Percentiles rank a stretch among this genome's conserved stretches.
Conservation (phyloP, 2,797 vertebrate species). For the Momotus momota region DNA sequence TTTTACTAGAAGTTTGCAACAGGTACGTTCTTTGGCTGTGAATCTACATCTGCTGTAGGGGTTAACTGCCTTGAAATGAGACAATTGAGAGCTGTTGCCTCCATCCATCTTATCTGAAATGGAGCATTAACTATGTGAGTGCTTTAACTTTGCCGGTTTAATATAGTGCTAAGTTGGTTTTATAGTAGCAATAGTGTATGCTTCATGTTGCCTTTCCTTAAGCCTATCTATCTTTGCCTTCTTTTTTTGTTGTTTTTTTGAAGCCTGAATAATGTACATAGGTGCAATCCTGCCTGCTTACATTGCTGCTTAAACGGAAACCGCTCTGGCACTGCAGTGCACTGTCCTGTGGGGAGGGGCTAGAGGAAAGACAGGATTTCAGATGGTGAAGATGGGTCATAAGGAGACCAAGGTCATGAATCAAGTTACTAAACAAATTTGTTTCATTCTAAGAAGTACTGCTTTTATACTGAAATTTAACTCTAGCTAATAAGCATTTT, state of each 20-base stretch:
- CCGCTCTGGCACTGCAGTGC: neutral
- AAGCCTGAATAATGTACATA: neutral
- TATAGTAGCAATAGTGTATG: neutral
- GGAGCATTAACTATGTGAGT: neutral
- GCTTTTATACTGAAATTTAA: neutral
- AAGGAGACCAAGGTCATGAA: neutral
- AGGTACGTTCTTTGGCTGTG: conserved; percentile 74
- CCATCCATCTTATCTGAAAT: neutral
- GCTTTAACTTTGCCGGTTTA: neutral
- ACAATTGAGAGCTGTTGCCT: neutral
- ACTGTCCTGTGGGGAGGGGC: too few relatives aligned
- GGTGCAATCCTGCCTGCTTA: neutral
- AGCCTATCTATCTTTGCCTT: accelerated
- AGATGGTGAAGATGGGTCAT: neutral
- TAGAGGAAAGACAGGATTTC: neutral
- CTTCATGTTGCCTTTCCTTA: neutral
- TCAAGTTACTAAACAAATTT: neutral
- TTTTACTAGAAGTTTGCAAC: conserved; percentile 86
- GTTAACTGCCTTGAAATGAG: neutral
- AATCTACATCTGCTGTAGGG: neutral
- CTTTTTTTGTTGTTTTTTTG: neutral
- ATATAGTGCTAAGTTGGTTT: neutral
- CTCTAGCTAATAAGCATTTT: neutral
- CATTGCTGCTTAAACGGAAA: neutral
- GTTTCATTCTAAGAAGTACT: neutral